phyloP scores from a whole-genome alignment of 2,113 vertebrate species.

The Paraplagusia blochii region DNA sequence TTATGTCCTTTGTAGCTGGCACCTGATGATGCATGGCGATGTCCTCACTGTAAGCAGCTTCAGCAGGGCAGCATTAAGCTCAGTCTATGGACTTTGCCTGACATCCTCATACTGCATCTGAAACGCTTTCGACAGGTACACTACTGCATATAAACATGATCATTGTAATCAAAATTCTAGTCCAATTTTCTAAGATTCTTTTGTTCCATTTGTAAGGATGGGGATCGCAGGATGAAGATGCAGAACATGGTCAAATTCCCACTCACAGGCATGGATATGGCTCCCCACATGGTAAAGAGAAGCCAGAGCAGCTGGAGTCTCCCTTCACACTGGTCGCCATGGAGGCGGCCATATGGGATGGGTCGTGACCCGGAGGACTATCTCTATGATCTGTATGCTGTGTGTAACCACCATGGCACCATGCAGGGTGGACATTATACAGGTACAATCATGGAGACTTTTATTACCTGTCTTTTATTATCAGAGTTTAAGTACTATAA shows the following conservation, averaged over 20 bases:
- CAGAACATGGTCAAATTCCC: slow-evolving; percentile 96
- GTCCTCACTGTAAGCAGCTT: slow-evolving; percentile 96
- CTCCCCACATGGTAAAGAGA: slow-evolving; percentile 93
- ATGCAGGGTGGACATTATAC: slow-evolving; percentile 98
- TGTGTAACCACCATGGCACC: slow-evolving; percentile 97
- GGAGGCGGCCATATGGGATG: slow-evolving; percentile 89
- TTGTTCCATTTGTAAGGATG: slow-evolving; percentile 76
- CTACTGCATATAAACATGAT: background rate
- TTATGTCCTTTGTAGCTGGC: slow-evolving; percentile 80
- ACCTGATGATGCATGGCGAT: slow-evolving; percentile 95
- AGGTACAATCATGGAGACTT: slow-evolving; percentile 63
- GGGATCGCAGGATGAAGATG: slow-evolving; percentile 90
- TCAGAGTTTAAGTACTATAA: too few species aligned
- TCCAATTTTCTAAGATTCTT: background rate
- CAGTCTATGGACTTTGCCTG: slow-evolving; percentile 93
- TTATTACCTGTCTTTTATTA: background rate
- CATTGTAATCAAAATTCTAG: background rate
- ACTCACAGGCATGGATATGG: slow-evolving; percentile 91
- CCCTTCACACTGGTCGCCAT: slow-evolving; percentile 92
- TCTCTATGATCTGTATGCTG: slow-evolving; percentile 93
- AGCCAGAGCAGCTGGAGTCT: slow-evolving; percentile 97
- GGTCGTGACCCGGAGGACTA: slow-evolving; percentile 93
- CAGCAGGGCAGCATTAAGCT: slow-evolving; percentile 97
- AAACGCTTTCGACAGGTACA: slow-evolving; percentile 93
- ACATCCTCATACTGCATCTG: slow-evolving; percentile 93